Evolutionary conservation across 1,140 invertebrate species (phyloP).

Genomic region (Apis laboriosa): DNA sequence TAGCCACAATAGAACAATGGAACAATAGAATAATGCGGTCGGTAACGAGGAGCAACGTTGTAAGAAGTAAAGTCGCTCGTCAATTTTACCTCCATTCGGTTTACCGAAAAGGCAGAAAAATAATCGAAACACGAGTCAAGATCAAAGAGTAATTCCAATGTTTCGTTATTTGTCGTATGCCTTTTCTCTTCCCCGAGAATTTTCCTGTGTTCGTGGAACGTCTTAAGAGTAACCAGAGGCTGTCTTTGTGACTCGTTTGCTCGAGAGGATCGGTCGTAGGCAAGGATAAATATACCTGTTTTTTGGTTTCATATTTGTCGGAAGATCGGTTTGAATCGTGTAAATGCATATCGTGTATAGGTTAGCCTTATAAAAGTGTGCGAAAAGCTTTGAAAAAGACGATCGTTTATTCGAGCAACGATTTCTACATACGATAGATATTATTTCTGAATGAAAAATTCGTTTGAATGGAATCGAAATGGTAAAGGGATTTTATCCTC

Average conservation of each 20-base stretch:
- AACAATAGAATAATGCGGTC: slow-evolving; percentile 40
- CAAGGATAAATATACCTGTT: slow-evolving; percentile 25
- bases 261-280: background rate
- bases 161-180: slow-evolving; percentile 27
- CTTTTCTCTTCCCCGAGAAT: background rate
- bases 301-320: slow-evolving; percentile 22
- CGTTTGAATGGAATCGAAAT: background rate
- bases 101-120: slow-evolving; percentile 31
- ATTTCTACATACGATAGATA: background rate
- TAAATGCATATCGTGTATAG: background rate
- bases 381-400: background rate
- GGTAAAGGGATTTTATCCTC: too few species aligned
- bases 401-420: background rate
- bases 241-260: slow-evolving; percentile 16
- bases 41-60: slow-evolving; percentile 23
- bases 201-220: slow-evolving; percentile 23
- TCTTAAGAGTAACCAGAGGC: background rate
- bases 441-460: slow-evolving; percentile 7
- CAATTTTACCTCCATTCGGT: background rate
- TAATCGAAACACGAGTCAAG: slow-evolving; percentile 10
- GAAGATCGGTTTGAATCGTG: background rate
- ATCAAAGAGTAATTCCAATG: slow-evolving; percentile 26
- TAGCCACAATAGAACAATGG: slow-evolving; percentile 45
- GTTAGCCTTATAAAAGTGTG: background rate
- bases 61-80: background rate